Conservation (phyloP, 1,140 invertebrate genomes). For the Leucophenga varia region DNA sequence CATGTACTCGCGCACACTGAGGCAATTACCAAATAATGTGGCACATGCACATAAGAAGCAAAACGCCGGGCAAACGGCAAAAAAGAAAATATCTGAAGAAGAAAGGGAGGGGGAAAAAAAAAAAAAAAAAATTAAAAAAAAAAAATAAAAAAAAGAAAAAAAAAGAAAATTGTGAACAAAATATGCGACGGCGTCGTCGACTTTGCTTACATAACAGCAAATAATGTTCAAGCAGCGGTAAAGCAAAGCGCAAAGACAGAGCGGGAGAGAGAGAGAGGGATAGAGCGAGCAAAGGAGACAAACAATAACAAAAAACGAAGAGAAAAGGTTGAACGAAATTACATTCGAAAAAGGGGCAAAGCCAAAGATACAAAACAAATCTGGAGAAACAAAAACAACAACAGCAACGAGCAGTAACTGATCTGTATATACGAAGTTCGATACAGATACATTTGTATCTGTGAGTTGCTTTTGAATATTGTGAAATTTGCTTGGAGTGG, state of each 20-base stretch:
- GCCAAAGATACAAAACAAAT: conserved; percentile 21
- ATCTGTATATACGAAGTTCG: conserved; percentile 28
- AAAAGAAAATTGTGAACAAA: conserved; percentile 31
- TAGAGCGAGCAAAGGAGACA: conserved; percentile 26
- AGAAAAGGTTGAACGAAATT: conserved; percentile 26
- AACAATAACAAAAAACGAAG: conserved; percentile 42
- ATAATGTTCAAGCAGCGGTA: conserved; percentile 51
- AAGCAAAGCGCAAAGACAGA: conserved; percentile 33
- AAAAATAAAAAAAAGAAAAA: conserved; percentile 17
- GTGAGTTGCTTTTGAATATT: conserved; percentile 4
- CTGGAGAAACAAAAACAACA: conserved; percentile 9
- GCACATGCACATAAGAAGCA: conserved; percentile 42
- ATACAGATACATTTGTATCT: conserved; percentile 24
- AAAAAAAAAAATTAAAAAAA: too few species aligned
- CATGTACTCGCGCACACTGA: conserved; percentile 19
- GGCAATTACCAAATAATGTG: conserved; percentile 50
- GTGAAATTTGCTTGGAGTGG: conserved; percentile 21
- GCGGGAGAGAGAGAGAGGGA: too few species aligned
- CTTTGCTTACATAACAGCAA: conserved; percentile 51
- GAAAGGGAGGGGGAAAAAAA: too few species aligned
- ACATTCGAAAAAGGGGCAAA: conserved; percentile 41
- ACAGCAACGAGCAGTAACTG: conserved; percentile 15
- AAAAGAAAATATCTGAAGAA: too few species aligned
- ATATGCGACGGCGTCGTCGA: conserved; percentile 33
- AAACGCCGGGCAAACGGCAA: conserved; percentile 34